Conservation (phyloP, 2,797 vertebrate species). For the Syndactyla subalaris region DNA sequence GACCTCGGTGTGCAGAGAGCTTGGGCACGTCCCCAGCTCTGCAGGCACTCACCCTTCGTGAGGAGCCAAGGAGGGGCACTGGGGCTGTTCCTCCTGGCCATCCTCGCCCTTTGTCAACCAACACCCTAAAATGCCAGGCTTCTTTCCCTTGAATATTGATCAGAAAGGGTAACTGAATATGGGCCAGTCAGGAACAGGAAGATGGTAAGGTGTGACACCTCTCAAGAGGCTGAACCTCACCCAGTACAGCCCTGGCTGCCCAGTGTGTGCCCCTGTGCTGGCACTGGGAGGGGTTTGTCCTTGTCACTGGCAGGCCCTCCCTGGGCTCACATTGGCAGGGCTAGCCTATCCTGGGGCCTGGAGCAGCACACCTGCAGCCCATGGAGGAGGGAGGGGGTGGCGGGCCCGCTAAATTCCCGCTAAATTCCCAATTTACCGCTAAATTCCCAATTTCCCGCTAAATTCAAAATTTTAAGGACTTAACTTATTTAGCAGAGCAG, state of each 20-base stretch:
- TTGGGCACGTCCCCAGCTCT: rapidly evolving
- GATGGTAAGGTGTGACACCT: rapidly evolving
- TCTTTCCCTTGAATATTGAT: neutral
- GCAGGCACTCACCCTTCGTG: neutral
- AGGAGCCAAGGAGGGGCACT: neutral
- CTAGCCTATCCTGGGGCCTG: neutral
- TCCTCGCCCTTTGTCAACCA: neutral
- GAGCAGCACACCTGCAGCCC: neutral
- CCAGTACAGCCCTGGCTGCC: rapidly evolving
- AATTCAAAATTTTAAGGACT: neutral
- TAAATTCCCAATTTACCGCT: neutral
- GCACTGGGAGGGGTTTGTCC: neutral
- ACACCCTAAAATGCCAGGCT: neutral
- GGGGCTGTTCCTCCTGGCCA: neutral
- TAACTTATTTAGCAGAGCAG: neutral
- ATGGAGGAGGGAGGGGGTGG: neutral
- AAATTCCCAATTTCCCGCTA: neutral
- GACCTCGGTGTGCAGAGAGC: rapidly evolving
- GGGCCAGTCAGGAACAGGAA: neutral
- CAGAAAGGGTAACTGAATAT: neutral
- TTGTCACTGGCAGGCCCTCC: neutral
- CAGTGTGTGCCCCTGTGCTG: neutral
- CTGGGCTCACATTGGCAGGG: neutral
- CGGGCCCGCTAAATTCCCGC: neutral
- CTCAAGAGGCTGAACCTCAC: neutral